These are phyloP conservation scores for Arge pagana DNA, from an alignment of 2,888 invertebrate species.

Conservation along the genomic window DNA sequence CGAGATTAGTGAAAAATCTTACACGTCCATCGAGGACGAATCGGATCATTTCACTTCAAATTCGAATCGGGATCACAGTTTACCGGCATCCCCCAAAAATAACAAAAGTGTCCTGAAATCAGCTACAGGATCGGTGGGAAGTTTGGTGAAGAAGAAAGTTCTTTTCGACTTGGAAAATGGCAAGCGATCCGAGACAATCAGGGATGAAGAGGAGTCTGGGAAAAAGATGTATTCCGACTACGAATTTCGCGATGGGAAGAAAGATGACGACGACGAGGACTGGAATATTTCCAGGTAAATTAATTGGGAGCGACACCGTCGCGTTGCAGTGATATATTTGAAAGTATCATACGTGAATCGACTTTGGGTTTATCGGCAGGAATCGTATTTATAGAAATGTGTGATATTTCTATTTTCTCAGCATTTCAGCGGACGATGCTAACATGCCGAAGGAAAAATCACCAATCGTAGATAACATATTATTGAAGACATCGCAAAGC, in stretches of 20 bases:
- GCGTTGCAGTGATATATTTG: no score
- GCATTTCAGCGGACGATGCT: constrained; percentile 5
- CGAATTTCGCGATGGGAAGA: constrained; percentile 44
- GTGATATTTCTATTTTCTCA: no score
- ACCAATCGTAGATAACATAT: constrained; percentile 45
- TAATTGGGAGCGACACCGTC: no score
- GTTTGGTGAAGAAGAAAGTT: constrained; percentile 67
- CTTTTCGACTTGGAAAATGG: constrained; percentile 64
- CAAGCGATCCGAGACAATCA: background rate
- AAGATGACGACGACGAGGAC: constrained; percentile 60
- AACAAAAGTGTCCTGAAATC: constrained; percentile 65
- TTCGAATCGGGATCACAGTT: constrained; percentile 29
- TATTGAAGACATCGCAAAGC: constrained; percentile 60
- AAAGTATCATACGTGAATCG: no score
- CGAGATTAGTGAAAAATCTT: constrained; percentile 33
- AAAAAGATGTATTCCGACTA: constrained; percentile 29
- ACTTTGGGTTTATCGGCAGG: no score
- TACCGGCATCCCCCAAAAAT: constrained; percentile 42
- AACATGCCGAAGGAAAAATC: constrained; percentile 28
- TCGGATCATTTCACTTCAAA: constrained; percentile 28
- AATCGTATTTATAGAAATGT: background rate
- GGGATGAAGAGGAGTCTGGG: constrained; percentile 42
- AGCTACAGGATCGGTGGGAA: constrained; percentile 62
- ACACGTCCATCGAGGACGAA: constrained; percentile 25
- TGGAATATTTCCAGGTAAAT: constrained; percentile 63